Conservation (phyloP, 2,888 invertebrate species). For the Phoronis australis region DNA sequence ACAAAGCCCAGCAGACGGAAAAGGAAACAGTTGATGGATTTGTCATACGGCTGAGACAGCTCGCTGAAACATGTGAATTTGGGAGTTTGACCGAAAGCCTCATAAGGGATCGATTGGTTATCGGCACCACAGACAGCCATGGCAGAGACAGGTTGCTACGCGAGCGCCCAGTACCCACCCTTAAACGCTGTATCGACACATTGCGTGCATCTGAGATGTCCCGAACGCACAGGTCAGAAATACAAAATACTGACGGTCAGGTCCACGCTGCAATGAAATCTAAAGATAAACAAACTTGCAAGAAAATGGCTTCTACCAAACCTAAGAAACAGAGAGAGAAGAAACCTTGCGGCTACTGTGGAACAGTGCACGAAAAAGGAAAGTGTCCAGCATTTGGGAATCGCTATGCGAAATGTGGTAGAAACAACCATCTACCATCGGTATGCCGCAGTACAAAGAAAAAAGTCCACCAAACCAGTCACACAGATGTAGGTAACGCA, state of each 20-base stretch:
- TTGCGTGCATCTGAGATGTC: not conserved
- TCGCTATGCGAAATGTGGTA: not conserved
- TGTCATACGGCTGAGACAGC: conserved; percentile 1
- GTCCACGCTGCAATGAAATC: not conserved
- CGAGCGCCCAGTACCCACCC: conserved; percentile 1
- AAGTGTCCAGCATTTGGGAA: not conserved
- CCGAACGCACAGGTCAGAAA: not conserved
- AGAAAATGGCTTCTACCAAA: not conserved
- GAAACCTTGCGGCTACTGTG: not conserved
- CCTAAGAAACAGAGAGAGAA: no score
- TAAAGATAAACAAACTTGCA: not conserved
- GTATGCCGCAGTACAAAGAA: not conserved
- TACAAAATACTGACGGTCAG: not conserved
- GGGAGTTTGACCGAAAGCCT: not conserved
- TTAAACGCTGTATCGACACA: not conserved
- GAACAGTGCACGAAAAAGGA: not conserved
- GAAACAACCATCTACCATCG: not conserved
- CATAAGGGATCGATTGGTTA: conserved; percentile 6
- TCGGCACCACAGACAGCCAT: not conserved
- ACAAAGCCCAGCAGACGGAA: not conserved
- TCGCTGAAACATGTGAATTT: conserved; percentile 8
- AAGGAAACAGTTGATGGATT: conserved; percentile 2
- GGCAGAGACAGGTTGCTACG: not conserved
- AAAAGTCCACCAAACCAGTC: not conserved
- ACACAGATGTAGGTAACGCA: no score